Percentiles rank a stretch among this genome's conserved stretches.
Evolutionary conservation across 2,888 invertebrate genomes (phyloP).

Genomic region (Ernsta delagoae): DNA sequence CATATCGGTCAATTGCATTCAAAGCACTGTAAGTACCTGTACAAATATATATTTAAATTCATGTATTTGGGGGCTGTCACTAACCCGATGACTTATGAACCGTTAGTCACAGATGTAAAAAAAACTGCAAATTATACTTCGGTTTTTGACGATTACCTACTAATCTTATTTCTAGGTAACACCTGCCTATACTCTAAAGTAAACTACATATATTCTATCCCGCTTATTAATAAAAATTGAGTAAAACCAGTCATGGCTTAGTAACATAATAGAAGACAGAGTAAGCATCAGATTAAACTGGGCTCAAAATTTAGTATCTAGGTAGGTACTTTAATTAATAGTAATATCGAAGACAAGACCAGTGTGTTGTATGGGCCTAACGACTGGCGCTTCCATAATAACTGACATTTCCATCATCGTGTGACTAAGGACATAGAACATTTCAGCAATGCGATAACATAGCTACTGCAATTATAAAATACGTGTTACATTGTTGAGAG

Average conservation of each 20-base stretch:
- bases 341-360: too few species aligned
- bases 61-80: conserved; percentile 21
- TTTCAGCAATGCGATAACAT: neutral
- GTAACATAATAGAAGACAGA: too few species aligned
- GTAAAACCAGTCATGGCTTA: too few species aligned
- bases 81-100: conserved; percentile 18
- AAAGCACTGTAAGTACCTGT: conserved; percentile 1
- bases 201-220: too few species aligned
- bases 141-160: too few species aligned
- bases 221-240: too few species aligned
- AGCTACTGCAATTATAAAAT: neutral
- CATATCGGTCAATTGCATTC: conserved; percentile 25
- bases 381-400: neutral
- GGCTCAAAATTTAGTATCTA: too few species aligned
- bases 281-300: too few species aligned
- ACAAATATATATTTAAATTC: conserved; percentile 10
- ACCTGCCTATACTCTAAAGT: too few species aligned
- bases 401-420: neutral
- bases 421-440: neutral
- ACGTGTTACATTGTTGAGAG: conserved; percentile 1
- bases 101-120: conserved; percentile 16
- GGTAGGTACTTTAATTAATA: too few species aligned
- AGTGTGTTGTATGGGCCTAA: too few species aligned
- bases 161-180: too few species aligned
- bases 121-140: neutral